Percentiles rank a stretch among this genome's conserved stretches.
phyloP scores from a whole-genome alignment of 2,797 vertebrate species.

The Manis pentadactyla region DNA sequence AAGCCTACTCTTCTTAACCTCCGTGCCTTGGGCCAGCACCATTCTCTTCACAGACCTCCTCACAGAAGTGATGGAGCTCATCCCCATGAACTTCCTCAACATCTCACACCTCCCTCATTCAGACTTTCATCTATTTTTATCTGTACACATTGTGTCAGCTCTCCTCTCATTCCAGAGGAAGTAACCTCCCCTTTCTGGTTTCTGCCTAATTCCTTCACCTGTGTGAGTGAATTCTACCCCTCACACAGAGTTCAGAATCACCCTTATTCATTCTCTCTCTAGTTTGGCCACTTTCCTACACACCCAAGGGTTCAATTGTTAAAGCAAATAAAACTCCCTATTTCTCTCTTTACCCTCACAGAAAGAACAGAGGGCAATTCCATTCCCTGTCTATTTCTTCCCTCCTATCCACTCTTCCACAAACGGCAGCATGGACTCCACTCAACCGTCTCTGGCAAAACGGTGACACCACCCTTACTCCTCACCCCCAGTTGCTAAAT shows the following conservation, averaged over 20 bases:
- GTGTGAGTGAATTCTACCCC: conserved; percentile 47
- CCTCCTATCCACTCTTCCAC: not conserved
- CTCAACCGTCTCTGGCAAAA: not conserved
- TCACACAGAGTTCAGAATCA: conserved; percentile 39
- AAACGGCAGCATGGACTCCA: not conserved
- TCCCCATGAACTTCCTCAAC: not conserved
- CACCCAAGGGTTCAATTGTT: not conserved
- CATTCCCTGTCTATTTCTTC: not conserved
- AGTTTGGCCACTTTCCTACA: not conserved
- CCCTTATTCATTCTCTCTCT: not conserved
- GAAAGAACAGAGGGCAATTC: conserved; percentile 7
- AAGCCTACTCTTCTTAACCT: not conserved
- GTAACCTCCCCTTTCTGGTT: conserved; percentile 44
- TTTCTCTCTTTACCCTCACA: not conserved
- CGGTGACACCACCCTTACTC: not conserved
- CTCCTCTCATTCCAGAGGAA: conserved; percentile 62
- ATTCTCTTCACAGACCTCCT: not conserved
- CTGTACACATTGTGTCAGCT: not conserved
- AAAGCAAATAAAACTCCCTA: conserved; percentile 32
- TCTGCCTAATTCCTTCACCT: conserved; percentile 73
- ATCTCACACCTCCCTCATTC: not conserved
- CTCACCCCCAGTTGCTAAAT: not conserved
- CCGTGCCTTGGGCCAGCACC: not conserved
- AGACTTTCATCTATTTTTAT: conserved; percentile 63
- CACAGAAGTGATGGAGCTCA: not conserved